Conservation (phyloP, 1,140 invertebrate genomes). For the Scaptomyza pallida region DNA sequence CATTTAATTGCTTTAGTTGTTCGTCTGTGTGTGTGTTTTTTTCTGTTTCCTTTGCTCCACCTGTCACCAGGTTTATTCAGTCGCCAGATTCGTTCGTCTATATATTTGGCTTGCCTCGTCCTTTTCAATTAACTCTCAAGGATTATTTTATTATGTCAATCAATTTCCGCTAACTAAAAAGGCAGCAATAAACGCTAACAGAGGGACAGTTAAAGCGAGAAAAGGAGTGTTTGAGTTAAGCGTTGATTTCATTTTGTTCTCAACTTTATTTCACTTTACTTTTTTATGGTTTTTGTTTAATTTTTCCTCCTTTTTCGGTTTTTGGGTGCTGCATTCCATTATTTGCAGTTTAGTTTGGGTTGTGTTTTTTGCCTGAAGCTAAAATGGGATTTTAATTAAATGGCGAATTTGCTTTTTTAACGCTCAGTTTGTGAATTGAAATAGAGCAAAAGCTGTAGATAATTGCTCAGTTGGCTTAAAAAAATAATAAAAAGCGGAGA, state of each 20-base stretch:
- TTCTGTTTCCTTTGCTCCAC: too few relatives aligned
- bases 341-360: slow-evolving; percentile 10
- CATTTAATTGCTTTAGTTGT: slow-evolving; percentile 72
- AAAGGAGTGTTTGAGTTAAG: background rate
- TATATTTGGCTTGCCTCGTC: slow-evolving; percentile 45
- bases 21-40: slow-evolving; percentile 27
- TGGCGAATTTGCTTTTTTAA: slow-evolving; percentile 26
- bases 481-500: too few relatives aligned
- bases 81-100: slow-evolving; percentile 24
- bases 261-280: slow-evolving; percentile 12
- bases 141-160: slow-evolving; percentile 82
- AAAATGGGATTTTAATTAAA: slow-evolving; percentile 59
- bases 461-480: background rate
- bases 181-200: slow-evolving; percentile 53
- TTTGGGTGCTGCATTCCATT: slow-evolving; percentile 29
- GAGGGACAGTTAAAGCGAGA: background rate
- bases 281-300: slow-evolving; percentile 10
- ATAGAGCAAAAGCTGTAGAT: background rate
- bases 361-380: slow-evolving; percentile 24
- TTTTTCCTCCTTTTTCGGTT: too few relatives aligned
- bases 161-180: slow-evolving; percentile 79
- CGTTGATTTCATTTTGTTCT: slow-evolving; percentile 23
- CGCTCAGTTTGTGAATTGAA: background rate
- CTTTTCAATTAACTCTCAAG: slow-evolving; percentile 80
- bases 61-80: slow-evolving; percentile 59